A percentile compares a stretch with the other conserved stretches of the same genome.
These are phyloP conservation scores for Drosophila bifasciata DNA, from an alignment of 1,140 invertebrate species.

Conservation along the genomic window DNA sequence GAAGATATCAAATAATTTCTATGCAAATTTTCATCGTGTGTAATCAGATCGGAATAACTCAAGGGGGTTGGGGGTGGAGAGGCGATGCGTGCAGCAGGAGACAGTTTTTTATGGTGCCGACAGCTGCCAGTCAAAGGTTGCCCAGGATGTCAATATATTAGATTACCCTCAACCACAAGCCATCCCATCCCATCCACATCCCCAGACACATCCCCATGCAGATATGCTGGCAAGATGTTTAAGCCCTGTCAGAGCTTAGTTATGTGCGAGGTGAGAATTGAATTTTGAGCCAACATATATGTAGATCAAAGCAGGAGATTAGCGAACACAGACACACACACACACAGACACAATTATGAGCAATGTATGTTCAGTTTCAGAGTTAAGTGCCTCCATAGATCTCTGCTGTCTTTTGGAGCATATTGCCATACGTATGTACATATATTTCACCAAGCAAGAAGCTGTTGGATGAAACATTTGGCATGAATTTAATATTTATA, in stretches of 20 bases:
- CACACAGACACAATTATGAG: too few relatives aligned
- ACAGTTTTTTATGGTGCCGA: constrained; percentile 61
- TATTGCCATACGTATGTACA: too few relatives aligned
- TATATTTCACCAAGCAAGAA: too few relatives aligned
- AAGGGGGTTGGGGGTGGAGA: constrained; percentile 4
- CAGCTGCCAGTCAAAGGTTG: constrained; percentile 60
- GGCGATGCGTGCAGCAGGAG: constrained; percentile 10
- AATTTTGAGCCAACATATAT: constrained; percentile 37
- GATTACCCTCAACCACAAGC: constrained; percentile 21
- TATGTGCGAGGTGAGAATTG: constrained; percentile 36
- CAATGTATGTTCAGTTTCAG: too few relatives aligned
- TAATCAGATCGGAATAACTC: constrained; percentile 71
- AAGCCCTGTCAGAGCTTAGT: background rate
- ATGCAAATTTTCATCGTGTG: constrained; percentile 70
- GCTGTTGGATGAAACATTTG: constrained; percentile 10
- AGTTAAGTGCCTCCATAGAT: too few relatives aligned
- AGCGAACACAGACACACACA: background rate
- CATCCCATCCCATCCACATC: background rate
- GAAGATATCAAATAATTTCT: constrained; percentile 76
- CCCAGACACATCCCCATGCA: background rate
- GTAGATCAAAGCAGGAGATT: constrained; percentile 36
- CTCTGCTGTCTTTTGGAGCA: too few relatives aligned
- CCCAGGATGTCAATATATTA: constrained; percentile 59
- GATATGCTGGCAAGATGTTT: constrained; percentile 3
- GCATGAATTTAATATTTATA: too few relatives aligned